Evolutionary conservation across 2,113 vertebrate genomes (phyloP).

Genomic region (Petaurus breviceps): DNA sequence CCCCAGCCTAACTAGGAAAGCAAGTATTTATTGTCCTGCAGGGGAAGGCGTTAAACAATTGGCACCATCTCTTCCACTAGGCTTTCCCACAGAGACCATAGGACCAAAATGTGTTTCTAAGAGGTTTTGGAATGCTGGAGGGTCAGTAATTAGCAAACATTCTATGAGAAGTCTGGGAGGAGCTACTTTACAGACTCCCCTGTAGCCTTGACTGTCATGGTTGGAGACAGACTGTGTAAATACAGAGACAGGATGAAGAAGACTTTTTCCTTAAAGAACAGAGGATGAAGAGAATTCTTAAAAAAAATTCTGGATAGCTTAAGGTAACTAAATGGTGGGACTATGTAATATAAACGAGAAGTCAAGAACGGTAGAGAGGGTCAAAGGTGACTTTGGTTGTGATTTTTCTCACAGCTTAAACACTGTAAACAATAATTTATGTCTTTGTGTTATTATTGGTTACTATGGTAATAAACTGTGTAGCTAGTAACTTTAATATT

Average conservation of each 20-base stretch:
- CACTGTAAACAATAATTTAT: background rate
- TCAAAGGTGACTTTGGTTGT: background rate
- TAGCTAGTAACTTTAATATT: background rate
- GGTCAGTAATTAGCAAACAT: background rate
- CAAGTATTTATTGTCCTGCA: background rate
- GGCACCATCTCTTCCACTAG: background rate
- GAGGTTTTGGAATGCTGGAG: background rate
- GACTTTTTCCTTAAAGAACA: background rate
- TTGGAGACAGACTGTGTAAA: background rate
- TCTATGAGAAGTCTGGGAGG: background rate
- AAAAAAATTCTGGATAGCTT: background rate
- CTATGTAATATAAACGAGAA: background rate
- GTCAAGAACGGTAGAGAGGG: background rate
- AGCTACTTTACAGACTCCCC: background rate
- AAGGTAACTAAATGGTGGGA: background rate
- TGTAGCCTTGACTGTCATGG: background rate
- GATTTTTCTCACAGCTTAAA: background rate
- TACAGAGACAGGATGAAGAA: background rate
- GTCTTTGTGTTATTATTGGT: background rate
- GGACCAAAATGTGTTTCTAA: background rate
- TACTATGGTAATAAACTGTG: background rate
- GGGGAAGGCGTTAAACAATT: background rate
- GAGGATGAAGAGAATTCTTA: background rate
- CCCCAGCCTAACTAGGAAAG: background rate
- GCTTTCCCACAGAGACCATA: background rate